Evolutionary conservation across 2,797 vertebrate genomes (phyloP).

Genomic region (Cyprinodon diabolis): DNA sequence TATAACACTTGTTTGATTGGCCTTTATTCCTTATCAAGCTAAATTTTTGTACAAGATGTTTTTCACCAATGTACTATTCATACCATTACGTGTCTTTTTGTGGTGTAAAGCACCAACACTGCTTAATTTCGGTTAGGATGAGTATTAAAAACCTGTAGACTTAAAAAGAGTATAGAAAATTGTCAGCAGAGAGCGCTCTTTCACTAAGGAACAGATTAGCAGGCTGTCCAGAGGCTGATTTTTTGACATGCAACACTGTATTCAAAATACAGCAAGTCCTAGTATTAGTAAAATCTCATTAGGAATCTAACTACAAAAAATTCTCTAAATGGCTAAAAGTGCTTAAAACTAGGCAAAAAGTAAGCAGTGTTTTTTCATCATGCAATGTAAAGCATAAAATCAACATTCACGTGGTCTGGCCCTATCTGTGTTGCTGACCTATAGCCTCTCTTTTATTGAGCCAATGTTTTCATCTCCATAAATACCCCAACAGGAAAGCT

Average conservation of each 20-base stretch:
- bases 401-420: not conserved
- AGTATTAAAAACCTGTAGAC: not conserved
- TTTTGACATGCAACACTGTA: not conserved
- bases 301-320: conserved; percentile 5
- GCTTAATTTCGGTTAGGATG: not conserved
- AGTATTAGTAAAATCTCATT: conserved; percentile 11
- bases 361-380: conserved; percentile 1
- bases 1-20: not conserved
- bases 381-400: not conserved
- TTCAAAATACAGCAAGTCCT: conserved; percentile 5
- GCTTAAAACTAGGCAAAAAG: not conserved
- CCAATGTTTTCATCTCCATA: conserved; percentile 38
- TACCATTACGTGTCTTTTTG: not conserved
- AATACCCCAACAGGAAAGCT: conserved; percentile 20
- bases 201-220: not conserved
- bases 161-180: not conserved
- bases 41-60: not conserved
- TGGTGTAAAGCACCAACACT: not conserved
- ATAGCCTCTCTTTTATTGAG: conserved; percentile 14
- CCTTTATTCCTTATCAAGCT: not conserved
- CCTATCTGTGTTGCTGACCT: not conserved
- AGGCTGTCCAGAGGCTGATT: not conserved
- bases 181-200: conserved; percentile 59
- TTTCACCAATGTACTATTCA: not conserved
- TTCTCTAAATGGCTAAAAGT: not conserved